Base-by-base conservation (phyloP, 2,888 invertebrate species). In the Melanostoma mellinum region DNA sequence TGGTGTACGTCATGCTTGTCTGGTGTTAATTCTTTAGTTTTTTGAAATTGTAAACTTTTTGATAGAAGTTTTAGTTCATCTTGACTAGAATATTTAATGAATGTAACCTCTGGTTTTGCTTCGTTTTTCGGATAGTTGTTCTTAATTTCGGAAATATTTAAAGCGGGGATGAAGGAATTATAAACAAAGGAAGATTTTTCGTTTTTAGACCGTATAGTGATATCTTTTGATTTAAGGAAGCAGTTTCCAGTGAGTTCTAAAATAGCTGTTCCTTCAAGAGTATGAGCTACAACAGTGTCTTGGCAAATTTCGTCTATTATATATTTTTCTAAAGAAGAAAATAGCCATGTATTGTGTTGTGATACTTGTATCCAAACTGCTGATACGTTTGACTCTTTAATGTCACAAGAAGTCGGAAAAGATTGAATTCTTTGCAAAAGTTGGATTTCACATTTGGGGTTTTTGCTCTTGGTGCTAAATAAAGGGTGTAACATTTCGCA, bases 361-460 rank as follows among this genome's bases (percentile, higher is more conserved):
- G 20, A 20, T 20, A 20, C 20, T 20, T 20, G 20, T 20, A 20
- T 20, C 20, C 20, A 20, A 20, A 48, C 30, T 3, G 48, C 6
- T 6, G 48, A 48, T 6, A 30, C 8, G 9, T 30, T 48, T 6
- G 30, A 48, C 6, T 48, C 48, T 48, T 30, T 48, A 2, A 48
- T 30, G 5, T 48, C 48, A 30, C 3, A 48, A 20, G 48, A 48
- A 30, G 20, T 30, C 6, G 48, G 48, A 30, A 48, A 30, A 3
- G 30, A 30, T 48, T 48, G 30, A 3, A 30, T 0, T 48, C 48
- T 48, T 48, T 48, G 48, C 48, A 48, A 48, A 30, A 48, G 48
- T 48, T 48, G 48, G 30, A 48, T 48, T 48, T 48, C 48, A 30
- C 48, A 48, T 48, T 30, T 3, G 6, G 48, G 48, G 48, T 48